Percentiles rank a stretch among this genome's conserved stretches.
phyloP scores from a whole-genome alignment of 2,113 vertebrate genomes.

The Labeo catla region DNA sequence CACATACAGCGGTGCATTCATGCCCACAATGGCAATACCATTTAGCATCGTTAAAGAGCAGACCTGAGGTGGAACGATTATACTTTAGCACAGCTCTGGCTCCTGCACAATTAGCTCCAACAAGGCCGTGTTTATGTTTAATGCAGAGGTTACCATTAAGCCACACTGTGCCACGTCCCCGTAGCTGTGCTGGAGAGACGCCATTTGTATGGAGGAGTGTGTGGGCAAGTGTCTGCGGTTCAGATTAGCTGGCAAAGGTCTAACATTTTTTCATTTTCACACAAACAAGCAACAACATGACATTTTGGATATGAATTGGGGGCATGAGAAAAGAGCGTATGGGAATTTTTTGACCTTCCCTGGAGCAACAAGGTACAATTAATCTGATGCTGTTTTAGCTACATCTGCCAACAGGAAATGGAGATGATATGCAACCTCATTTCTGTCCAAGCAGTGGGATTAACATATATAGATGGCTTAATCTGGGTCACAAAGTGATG shows the following conservation, averaged over 20 bases:
- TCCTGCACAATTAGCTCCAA: constrained; percentile 5
- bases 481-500: constrained; percentile 30
- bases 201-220: neutral
- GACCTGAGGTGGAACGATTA: constrained; percentile 28
- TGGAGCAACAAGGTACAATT: constrained; percentile 48
- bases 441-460: neutral
- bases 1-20: neutral
- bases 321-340: constrained; percentile 13
- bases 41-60: neutral
- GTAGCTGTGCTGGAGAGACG: constrained; percentile 32
- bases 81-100: constrained; percentile 5
- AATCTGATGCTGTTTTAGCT: constrained; percentile 49
- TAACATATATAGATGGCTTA: neutral
- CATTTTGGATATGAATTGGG: neutral
- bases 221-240: constrained; percentile 18
- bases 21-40: constrained; percentile 2
- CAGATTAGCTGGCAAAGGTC: neutral
- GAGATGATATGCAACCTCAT: constrained; percentile 23
- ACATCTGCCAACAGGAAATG: constrained; percentile 47
- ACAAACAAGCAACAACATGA: constrained; percentile 11
- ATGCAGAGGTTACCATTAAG: neutral
- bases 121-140: constrained; percentile 1
- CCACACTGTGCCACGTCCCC: constrained; percentile 24
- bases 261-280: neutral
- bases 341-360: constrained; percentile 26